Evolutionary conservation across 1,140 invertebrate species (phyloP).

Genomic region (Drosophila sucinea): DNA sequence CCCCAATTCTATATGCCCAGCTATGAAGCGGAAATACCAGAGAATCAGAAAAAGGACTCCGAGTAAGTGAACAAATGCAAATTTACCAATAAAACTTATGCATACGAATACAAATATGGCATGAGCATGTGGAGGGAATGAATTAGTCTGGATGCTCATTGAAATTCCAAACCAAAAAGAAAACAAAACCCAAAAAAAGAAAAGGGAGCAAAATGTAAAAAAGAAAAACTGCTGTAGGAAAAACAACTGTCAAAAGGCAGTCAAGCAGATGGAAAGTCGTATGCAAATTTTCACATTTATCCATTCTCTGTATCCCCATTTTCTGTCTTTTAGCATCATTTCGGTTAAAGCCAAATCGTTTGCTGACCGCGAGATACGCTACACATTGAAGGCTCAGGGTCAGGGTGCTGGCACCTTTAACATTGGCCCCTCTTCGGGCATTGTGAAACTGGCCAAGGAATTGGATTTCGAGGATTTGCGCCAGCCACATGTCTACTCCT

Average conservation of each 20-base stretch:
- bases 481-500: conserved; percentile 95
- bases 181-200: neutral
- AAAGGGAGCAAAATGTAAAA: neutral
- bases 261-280: conserved; percentile 61
- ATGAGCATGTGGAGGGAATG: conserved; percentile 28
- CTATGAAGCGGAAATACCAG: conserved; percentile 96
- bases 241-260: conserved; percentile 79
- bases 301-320: conserved; percentile 17
- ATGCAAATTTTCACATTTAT: conserved; percentile 57
- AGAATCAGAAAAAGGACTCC: conserved; percentile 97
- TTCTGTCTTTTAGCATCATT: conserved; percentile 87
- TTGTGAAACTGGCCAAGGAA: conserved; percentile 97
- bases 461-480: conserved; percentile 96
- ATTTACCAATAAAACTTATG: conserved; percentile 73
- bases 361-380: conserved; percentile 96
- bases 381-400: conserved; percentile 96
- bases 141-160: conserved; percentile 53
- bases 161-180: conserved; percentile 58
- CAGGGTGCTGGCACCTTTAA: conserved; percentile 97
- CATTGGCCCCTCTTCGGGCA: conserved; percentile 95
- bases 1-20: conserved; percentile 97
- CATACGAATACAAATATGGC: conserved; percentile 48
- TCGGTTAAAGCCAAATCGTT: conserved; percentile 98
- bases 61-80: conserved; percentile 88
- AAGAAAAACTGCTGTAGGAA: conserved; percentile 27